Evolutionary conservation across 2,888 invertebrate genomes (phyloP).

Genomic region (Syrphus vitripennis): DNA sequence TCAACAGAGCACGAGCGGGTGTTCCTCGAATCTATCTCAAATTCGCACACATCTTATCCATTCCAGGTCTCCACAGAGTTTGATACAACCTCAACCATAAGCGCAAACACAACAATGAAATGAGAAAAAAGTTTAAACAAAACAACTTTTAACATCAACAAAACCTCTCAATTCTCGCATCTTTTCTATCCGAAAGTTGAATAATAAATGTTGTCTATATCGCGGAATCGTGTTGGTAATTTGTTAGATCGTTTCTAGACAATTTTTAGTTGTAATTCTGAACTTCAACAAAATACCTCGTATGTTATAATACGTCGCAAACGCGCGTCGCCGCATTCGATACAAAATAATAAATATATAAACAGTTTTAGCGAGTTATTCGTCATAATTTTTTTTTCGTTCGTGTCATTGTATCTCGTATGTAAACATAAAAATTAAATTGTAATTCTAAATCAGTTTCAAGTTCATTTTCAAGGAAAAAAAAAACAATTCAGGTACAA

Average conservation of each 20-base stretch:
- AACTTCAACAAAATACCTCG: constrained; percentile 40
- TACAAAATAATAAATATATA: not conserved
- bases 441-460: constrained; percentile 39
- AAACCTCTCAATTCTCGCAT: constrained; percentile 37
- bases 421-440: not conserved
- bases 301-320: not conserved
- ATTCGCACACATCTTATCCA: constrained; percentile 2
- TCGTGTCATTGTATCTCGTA: constrained; percentile 8
- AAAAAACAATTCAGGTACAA: constrained; percentile 18
- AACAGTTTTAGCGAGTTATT: not conserved
- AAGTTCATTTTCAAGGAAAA: constrained; percentile 61
- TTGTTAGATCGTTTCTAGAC: constrained; percentile 56
- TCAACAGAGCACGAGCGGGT: not conserved
- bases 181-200: constrained; percentile 27
- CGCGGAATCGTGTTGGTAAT: constrained; percentile 40
- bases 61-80: constrained; percentile 39
- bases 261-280: constrained; percentile 63
- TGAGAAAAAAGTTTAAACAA: constrained; percentile 26
- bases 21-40: not conserved
- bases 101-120: not conserved
- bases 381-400: not conserved
- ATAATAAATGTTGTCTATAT: constrained; percentile 17
- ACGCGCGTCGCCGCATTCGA: not conserved
- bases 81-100: constrained; percentile 32
- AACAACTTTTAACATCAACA: constrained; percentile 16